Evolutionary conservation across 92 coral and sea anemone genomes (phyloP), one percentile per base, ranked within the genome.

Genomic region (Desmophyllum pertusum): DNA sequence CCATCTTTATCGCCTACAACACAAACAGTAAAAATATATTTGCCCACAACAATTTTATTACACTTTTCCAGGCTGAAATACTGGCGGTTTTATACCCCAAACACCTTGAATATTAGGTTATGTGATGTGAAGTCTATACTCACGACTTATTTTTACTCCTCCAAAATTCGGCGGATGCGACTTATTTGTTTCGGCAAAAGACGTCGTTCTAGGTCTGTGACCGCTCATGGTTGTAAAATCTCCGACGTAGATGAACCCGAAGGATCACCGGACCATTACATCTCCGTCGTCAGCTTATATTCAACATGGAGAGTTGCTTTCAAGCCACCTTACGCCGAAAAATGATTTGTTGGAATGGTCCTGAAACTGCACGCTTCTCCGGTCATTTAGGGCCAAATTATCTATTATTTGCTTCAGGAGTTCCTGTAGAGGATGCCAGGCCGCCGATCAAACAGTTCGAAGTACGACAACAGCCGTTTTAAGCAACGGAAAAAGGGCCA

Each of bases 1-100:
- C 99, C 99, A 94, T 97, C 99, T 92, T 97, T 97, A 91, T 97
- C 99, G 82, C 99, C 99, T 97, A 88, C n/a, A 81, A 88, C 27
- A 79, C 48, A 82, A 83, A 89, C 55, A 82, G 79, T 10, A 63
- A 69, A 76, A 27, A 63, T 25, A 66, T 25, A 72, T 65, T 42
- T 53, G 74, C 64, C 42, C 55, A 17, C 48, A 23, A 45, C 25
- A 51, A 67, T 19, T n/a, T 46, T 40, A 46, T 53, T 73, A 25
- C 38, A 57, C 37, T 42, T 71, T 48, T 69, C 62, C 30, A 50
- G 66, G 19, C 50, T 23, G 38, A 25, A 69, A 51, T 80, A 50
- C n/a, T 50, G 25, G 67, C 46, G 76, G 51, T 68, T 67, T 40
- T 36, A 25, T 23, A 39, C 37, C 67, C 74, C 46, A 80, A 80